Base-by-base conservation (phyloP, 1,140 invertebrate species). In the Drosophila saltans region DNA sequence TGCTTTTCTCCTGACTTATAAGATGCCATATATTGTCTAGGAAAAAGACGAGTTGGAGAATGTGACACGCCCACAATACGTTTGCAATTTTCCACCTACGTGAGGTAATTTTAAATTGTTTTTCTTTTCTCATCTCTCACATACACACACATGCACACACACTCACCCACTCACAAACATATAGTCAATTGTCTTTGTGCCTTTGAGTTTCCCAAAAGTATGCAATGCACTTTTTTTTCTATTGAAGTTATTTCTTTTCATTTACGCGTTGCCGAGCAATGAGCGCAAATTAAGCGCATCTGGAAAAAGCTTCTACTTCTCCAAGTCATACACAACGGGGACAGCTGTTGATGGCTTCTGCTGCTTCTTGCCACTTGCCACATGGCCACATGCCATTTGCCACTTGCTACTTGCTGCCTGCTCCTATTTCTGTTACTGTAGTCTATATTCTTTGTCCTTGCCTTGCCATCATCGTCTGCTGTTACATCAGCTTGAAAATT, bases 91-190 rank as follows among this genome's bases (percentile, higher is more conserved):
- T 79, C 72, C 82, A 86, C 83, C 78, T 88, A 86, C 83, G 83
- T 86, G 83, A 86, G 83, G 80, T 88, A 86, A 86, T 88, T 83
- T 86, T 86, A 88, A 86, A 86, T 86, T 79, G 83, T 86, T 86
- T 86, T 80, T 72, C 59, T 24, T 62, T 45, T 48, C 52, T 10
- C 48, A 55, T 40, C 59, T 62, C 67, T 55, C 64, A 33, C 61
- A 58, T n/a, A 24, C 40, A 63, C 40, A 48, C 16, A 33, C 43
- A 66, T 11, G 11, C 30, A 61, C 60, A 33, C 61, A 58, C 16
- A 24, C 40, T 59, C 30, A 48, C 10, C 21, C 33, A 66, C n/a
- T 11, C 21, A 61, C 5, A 48, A 2, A 52, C 2, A 52, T 2
- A 52, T 2, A 26, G 45, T n/a, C 56, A 64, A 16, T 30, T 3